These are phyloP conservation scores for Pandemis cinnamomeana DNA, from an alignment of 2,888 invertebrate species.

Conservation along the genomic window DNA sequence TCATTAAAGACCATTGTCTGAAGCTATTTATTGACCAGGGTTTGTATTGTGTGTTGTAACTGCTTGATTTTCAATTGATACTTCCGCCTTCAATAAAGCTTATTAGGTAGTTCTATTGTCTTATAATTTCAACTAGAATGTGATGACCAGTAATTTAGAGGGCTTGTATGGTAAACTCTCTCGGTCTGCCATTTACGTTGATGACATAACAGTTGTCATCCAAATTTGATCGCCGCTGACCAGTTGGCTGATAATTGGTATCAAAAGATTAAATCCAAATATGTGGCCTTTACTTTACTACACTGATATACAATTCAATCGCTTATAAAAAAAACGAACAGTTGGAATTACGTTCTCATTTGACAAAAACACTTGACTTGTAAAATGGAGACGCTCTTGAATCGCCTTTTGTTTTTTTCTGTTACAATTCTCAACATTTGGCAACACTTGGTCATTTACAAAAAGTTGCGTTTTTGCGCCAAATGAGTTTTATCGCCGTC, in stretches of 20 bases:
- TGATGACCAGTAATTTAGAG: not conserved
- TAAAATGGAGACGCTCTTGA: constrained; percentile 5
- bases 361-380: not conserved
- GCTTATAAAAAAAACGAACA: not conserved
- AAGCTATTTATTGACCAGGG: constrained; percentile 51
- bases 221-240: not conserved
- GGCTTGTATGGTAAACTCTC: not conserved
- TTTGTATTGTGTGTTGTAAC: constrained; percentile 46
- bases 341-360: not conserved
- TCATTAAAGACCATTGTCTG: constrained; percentile 56
- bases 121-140: constrained; percentile 1
- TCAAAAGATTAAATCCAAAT: not conserved
- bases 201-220: not conserved
- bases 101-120: constrained; percentile 14
- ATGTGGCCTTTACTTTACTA: not conserved
- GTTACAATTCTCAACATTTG: constrained; percentile 15
- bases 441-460: constrained; percentile 23
- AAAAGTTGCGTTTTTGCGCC: constrained; percentile 18
- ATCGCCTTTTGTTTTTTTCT: constrained; percentile 14
- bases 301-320: not conserved
- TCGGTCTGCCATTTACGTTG: not conserved
- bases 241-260: not conserved
- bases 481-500: constrained; percentile 14
- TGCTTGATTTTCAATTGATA: constrained; percentile 47
- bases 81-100: constrained; percentile 39